Base-by-base conservation (phyloP, 35 echinoderm and acorn worm species). In the Lytechinus variegatus region DNA sequence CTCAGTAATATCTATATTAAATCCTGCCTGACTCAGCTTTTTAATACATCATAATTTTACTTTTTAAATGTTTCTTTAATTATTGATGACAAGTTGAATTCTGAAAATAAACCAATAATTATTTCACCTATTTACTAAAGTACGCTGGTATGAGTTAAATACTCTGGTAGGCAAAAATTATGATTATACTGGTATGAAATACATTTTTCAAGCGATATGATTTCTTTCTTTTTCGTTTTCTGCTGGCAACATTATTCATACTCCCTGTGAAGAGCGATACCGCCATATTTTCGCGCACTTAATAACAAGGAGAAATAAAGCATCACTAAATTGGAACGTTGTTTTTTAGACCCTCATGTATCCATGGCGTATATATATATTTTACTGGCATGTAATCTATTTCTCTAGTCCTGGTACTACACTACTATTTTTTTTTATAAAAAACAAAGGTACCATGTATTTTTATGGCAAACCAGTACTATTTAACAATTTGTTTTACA, bases 161-260 rank as follows among this genome's bases (percentile, higher is more conserved):
- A 79, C 12, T 79, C 66, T 79, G 19, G 14, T 79, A 8, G 66
- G n/a, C 16, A 19, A 71, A 71, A 79, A 79, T 16, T 14, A 7
- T 79, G 66, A 79, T 79, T 79, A 79, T 79, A 79, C 66, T 79
- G 88, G 88, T 90, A 90, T 90, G 52, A 90, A 54, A 90, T 90
- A 90, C 66, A 79, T 79, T 79, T 71, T 79, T 79, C 21, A 24
- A 79, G 66, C 66, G 66, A 79, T 90, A 90, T 90, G 88, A 90
- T 90, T 90, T 90, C 88, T 90, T 44, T 79, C 16, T 5, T 52
- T 89, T 89, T 90, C 29, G 52, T 90, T 52, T 90, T 90, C 14
- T 90, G 88, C 88, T 90, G 88, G 88, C 88, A 90, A 90, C 88
- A 90, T 90, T 52, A 90, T 90, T 90, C 88, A 90, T 54, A 90